These are phyloP conservation scores for Zeus faber DNA, from an alignment of 2,113 vertebrate genomes.

Conservation along the genomic window DNA sequence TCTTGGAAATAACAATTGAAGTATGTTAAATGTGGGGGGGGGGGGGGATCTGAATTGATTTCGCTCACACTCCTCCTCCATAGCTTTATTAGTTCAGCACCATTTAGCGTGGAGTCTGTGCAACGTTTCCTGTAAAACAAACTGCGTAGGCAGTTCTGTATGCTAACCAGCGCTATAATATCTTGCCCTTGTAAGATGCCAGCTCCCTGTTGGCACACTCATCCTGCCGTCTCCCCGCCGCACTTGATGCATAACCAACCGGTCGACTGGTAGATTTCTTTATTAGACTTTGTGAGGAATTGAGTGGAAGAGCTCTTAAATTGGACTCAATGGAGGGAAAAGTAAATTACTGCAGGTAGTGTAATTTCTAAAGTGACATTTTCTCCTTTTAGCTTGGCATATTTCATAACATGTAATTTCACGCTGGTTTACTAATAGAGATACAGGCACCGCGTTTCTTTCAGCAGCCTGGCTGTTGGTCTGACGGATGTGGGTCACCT, in stretches of 20 bases:
- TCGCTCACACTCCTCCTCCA: no score
- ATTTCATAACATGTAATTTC: constrained; percentile 54
- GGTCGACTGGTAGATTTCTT: constrained; percentile 18
- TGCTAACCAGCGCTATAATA: background rate
- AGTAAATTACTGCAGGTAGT: constrained; percentile 36
- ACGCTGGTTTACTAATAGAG: constrained; percentile 51
- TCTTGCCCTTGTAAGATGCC: constrained; percentile 30
- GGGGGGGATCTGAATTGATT: no score
- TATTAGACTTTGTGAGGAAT: constrained; percentile 27
- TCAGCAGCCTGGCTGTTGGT: constrained; percentile 2
- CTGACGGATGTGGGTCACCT: constrained; percentile 48
- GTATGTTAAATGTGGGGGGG: no score
- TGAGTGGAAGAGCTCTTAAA: constrained; percentile 45
- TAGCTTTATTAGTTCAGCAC: no score
- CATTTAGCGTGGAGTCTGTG: no score
- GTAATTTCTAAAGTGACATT: no score
- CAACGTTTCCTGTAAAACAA: no score
- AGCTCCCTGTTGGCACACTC: constrained; percentile 5
- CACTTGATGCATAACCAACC: constrained; percentile 45
- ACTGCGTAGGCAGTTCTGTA: background rate
- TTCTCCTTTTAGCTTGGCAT: constrained; percentile 4
- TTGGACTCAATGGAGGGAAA: constrained; percentile 53
- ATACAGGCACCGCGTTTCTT: constrained; percentile 36
- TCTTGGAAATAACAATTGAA: no score
- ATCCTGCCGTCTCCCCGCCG: constrained; percentile 15